Percentiles rank a stretch among this genome's conserved stretches.
Conservation (phyloP, 2,113 vertebrate species). For the Danio rerio region GRCz12tu NC_133182.1:27154501-27155000, state of each 20-base stretch:
- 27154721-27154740: background rate
- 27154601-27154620: slow-evolving; percentile 7
- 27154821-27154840: too few relatives aligned
- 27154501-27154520: slow-evolving; percentile 54
- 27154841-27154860: too few relatives aligned
- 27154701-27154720: background rate
- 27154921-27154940: too few relatives aligned
- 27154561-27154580: slow-evolving; percentile 12
- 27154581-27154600: slow-evolving; percentile 16
- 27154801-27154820: too few relatives aligned
- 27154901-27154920: too few relatives aligned
- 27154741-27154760: background rate
- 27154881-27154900: too few relatives aligned
- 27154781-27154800: too few relatives aligned
- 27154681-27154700: too few relatives aligned
- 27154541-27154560: slow-evolving; percentile 38
- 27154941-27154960: too few relatives aligned
- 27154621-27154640: background rate
- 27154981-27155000: too few relatives aligned
- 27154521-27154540: slow-evolving; percentile 58
- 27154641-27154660: background rate
- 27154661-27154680: background rate
- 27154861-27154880: too few relatives aligned
- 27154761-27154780: background rate
- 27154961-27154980: too few relatives aligned